Percentiles rank a stretch among this genome's conserved stretches.
These are phyloP conservation scores for Cavia porcellus DNA, from an alignment of 2,113 vertebrate species.

Conservation along the genomic window DNA sequence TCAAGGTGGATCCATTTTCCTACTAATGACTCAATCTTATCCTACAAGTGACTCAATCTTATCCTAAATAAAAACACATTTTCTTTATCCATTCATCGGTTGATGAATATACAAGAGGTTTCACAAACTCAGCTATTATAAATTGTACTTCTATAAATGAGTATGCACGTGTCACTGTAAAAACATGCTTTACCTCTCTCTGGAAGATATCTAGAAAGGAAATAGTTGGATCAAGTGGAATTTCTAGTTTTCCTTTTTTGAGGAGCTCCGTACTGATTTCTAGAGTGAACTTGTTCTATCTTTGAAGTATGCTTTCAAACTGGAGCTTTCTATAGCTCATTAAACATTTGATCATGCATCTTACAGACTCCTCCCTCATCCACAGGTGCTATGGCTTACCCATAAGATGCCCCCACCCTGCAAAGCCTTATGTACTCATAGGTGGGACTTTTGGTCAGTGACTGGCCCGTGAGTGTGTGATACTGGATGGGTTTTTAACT, in stretches of 20 bases:
- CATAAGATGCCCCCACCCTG: not conserved
- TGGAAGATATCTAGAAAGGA: not conserved
- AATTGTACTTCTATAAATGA: not conserved
- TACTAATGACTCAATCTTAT: not conserved
- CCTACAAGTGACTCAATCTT: not conserved
- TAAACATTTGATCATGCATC: not conserved
- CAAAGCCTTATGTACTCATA: not conserved
- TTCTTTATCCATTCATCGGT: not conserved
- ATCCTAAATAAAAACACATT: not conserved
- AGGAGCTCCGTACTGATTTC: not conserved
- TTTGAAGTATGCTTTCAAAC: not conserved
- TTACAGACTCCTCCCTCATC: not conserved
- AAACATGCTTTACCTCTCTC: not conserved
- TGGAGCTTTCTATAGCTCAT: constrained; percentile 1
- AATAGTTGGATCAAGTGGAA: not conserved
- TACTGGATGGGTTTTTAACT: not conserved
- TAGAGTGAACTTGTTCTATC: not conserved
- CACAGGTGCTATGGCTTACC: not conserved
- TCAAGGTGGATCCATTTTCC: not conserved
- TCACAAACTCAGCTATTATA: not conserved
- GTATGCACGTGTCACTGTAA: not conserved
- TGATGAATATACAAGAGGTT: not conserved
- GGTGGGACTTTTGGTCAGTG: not conserved
- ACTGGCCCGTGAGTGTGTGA: not conserved
- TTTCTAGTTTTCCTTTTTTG: not conserved